Base-by-base conservation (phyloP, 1,140 invertebrate genomes). In the Pseudomyrmex concolor region DNA sequence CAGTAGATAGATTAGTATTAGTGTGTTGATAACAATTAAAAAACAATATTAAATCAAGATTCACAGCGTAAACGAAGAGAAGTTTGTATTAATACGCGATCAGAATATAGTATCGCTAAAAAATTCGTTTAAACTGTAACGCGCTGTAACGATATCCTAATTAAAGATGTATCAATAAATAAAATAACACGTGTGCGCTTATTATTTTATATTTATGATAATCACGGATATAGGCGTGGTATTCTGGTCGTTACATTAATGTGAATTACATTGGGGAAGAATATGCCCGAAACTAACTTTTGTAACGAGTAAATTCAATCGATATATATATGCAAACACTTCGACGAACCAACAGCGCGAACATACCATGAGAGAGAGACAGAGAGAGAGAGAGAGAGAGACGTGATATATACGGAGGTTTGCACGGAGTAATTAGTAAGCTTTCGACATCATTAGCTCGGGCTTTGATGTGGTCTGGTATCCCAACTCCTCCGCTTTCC, bases 401-500 rank as follows among this genome's bases (percentile, higher is more conserved):
- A 43, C 66, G 45, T 54, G 9, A 62, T 70, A 84, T 57, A 51
- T 51, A 51, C 72, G 76, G 74, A 86, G 88, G 71, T 88, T 89
- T 87, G 76, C 87, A 85, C 72, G 84, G 82, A 87, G 88, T 91
- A 91, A 92, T 92, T 92, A 92, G 87, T 74, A 85, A 86, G 90
- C 90, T 92, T 91, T 91, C 89, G 86, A 89, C 91, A 90, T 90
- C 89, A 91, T 90, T 89, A 90, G 90, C 85, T 84, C 67, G 81
- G 83, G 89, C 90, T 92, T 91, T 91, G 90, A 91, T 89, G 90
- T 90, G 90, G 90, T 86, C 86, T 89, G 81, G 73, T 74, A 77
- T 83, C 83, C 86, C 84, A 84, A 76, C 77, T 86, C 81, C 84
- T 87, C 84, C 68, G 48, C 55, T 81, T 88, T 83, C 81, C 73